Evolutionary conservation across 2,797 vertebrate genomes (phyloP).

Genomic region (Miichthys miiuy): DNA sequence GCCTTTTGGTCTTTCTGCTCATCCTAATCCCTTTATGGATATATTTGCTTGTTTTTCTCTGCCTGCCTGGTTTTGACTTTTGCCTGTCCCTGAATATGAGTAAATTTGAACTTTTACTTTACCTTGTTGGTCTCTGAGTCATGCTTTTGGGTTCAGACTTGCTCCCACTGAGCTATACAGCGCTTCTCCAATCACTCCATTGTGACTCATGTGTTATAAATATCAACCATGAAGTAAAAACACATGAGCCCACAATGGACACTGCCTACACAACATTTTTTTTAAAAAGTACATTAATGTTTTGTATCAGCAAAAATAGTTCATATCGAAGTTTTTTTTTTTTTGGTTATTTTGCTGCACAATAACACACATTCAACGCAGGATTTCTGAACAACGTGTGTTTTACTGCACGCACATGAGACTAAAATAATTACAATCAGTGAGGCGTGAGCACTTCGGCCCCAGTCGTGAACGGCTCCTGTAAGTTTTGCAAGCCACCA

Average conservation of each 20-base stretch:
- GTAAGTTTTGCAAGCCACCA: not conserved
- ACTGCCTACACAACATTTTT: too few species aligned
- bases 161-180: not conserved
- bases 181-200: not conserved
- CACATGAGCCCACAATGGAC: too few species aligned
- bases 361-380: not conserved
- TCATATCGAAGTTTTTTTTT: not conserved
- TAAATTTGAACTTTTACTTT: not conserved
- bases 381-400: not conserved
- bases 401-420: not conserved
- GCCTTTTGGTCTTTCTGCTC: not conserved
- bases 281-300: not conserved
- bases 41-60: not conserved
- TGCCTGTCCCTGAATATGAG: not conserved
- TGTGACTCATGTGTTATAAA: not conserved
- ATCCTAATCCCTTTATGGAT: not conserved
- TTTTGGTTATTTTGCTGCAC: not conserved
- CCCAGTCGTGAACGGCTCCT: not conserved
- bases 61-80: conserved; percentile 1
- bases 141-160: not conserved
- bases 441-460: too few species aligned
- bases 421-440: not conserved
- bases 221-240: not conserved
- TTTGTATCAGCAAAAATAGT: not conserved
- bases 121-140: not conserved